Evolutionary conservation across 2,113 vertebrate species (phyloP).

Genomic region (Petroica traversi): DNA sequence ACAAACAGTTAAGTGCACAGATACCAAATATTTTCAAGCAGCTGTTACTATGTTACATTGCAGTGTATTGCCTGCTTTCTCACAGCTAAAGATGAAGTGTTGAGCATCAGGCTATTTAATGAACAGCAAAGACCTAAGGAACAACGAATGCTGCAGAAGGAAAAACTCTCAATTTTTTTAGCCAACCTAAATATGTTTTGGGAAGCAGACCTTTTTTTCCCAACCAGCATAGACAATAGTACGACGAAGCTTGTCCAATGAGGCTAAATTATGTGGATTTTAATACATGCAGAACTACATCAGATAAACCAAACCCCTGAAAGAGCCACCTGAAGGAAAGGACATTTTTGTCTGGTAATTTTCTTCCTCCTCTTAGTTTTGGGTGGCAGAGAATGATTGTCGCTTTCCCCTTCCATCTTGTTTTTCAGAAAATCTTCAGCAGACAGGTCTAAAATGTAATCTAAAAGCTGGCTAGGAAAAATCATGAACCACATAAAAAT

Average conservation of each 20-base stretch:
- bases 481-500: not conserved
- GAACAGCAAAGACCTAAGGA: not conserved
- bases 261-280: not conserved
- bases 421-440: not conserved
- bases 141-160: not conserved
- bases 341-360: not conserved
- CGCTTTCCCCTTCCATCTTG: not conserved
- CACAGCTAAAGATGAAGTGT: not conserved
- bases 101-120: not conserved
- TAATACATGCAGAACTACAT: not conserved
- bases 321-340: not conserved
- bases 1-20: not conserved
- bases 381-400: not conserved
- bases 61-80: not conserved
- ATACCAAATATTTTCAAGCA: not conserved
- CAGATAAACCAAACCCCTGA: not conserved
- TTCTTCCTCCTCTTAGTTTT: not conserved
- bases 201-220: not conserved
- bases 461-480: not conserved
- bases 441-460: not conserved
- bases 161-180: not conserved
- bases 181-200: not conserved
- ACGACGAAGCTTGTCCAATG: not conserved
- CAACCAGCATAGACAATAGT: not conserved
- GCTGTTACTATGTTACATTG: not conserved